Evolutionary conservation across 2,797 vertebrate species (phyloP), one percentile per base, ranked within the genome.

Genomic region (Myotis myotis): DNA sequence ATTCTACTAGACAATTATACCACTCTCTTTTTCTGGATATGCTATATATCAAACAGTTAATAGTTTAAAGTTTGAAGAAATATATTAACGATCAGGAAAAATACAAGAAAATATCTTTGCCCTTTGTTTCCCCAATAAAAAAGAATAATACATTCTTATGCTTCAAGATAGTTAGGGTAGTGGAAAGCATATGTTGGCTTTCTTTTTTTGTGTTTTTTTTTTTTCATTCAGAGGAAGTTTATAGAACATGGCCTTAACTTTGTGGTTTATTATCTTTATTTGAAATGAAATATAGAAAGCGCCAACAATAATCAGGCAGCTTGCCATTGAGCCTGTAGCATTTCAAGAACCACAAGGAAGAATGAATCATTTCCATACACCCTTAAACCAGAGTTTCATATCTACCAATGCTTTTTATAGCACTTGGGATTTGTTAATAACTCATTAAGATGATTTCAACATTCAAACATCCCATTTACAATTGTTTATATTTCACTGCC

Each of bases 301-400:
- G 92, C 74, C 91, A 95, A 44, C 75, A 22, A 95, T 62, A 94
- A 93, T 84, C 96, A 97, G 53, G 92, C 76, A 76, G 2, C 9
- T 86, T 80, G 79, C 87, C 70, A 95, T n/a, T 89, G 60, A 95
- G 97, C 44, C 36, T 51, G 17, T 36, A 79, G n/a, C 86, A 97
- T 93, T 82, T 62, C 4, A 30, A 84, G 36, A 95, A 71, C 30
- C 92, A 78, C n/a, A 96, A 47, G 53, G 75, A 95, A 90, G 70
- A 76, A 88, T 4, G 79, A 96, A 87, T 94, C 75, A 82, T 47
- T 94, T 12, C 62, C 60, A 75, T 83, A 86, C 0, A 0, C 62
- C 44, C 90, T 90, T 87, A 82, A 97, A 94, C 79, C 70, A 86
- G 71, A 96, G 33, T 28, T 97, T 97, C 90, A 64, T 13, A 95